Conservation (phyloP, 1,140 invertebrate genomes). For the Drosophila novamexicana region DNA sequence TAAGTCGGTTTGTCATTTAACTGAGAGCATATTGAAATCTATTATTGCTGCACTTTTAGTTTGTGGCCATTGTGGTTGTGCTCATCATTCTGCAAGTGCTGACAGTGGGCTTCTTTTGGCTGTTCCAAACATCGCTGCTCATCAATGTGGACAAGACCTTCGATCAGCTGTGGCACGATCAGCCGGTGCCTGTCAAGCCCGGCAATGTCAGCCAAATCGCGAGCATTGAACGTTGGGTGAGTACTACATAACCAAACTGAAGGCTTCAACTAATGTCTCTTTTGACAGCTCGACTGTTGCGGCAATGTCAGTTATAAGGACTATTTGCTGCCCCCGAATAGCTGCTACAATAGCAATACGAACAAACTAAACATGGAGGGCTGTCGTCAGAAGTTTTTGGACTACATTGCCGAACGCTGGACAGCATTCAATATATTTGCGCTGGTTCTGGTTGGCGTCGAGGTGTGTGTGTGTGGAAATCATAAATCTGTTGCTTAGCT, state of each 20-base stretch:
- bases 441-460: slow-evolving; percentile 62
- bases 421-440: slow-evolving; percentile 63
- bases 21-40: too few species aligned
- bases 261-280: not conserved
- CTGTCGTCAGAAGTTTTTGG: slow-evolving; percentile 83
- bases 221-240: slow-evolving; percentile 73
- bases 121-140: slow-evolving; percentile 70
- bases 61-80: slow-evolving; percentile 58
- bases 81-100: slow-evolving; percentile 64
- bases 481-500: not conserved
- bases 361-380: slow-evolving; percentile 71
- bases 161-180: slow-evolving; percentile 71
- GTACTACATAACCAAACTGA: not conserved
- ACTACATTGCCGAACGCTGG: slow-evolving; percentile 69
- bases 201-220: slow-evolving; percentile 76
- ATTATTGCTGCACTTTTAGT: slow-evolving; percentile 36
- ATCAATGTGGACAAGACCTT: slow-evolving; percentile 77
- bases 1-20: slow-evolving; percentile 20
- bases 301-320: slow-evolving; percentile 85
- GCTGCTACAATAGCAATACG: slow-evolving; percentile 73
- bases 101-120: slow-evolving; percentile 67
- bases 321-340: slow-evolving; percentile 84
- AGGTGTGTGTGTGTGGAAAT: slow-evolving; percentile 48
- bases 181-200: slow-evolving; percentile 71
- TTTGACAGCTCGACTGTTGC: slow-evolving; percentile 87